Evolutionary conservation across 1,140 invertebrate species (phyloP), one percentile per base, ranked within the genome.

Genomic region (Lordiphosa mommai): DNA sequence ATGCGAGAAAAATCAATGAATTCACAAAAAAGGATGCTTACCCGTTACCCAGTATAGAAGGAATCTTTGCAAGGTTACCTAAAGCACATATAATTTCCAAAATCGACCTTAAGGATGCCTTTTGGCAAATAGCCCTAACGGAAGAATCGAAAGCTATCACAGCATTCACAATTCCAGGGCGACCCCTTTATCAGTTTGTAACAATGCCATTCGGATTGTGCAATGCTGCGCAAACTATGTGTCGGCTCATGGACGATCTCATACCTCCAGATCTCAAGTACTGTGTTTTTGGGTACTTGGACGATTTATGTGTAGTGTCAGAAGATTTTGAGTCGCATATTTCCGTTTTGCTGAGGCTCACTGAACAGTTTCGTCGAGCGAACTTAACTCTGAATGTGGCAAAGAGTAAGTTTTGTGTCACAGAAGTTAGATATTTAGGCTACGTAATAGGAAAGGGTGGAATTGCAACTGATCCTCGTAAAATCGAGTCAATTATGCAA

Each of bases 391-490:
- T 40, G 38, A 51, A 51, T 29, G 10, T 51, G 10, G 20, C 16
- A 9, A n/a, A 51, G n/a, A 34, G 14, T 23, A 17, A 50, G 3
- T 50, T 50, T 36, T 36, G 33, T 23, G 17, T 50, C 5, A 16
- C 9, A 1, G n/a, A 48, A 34, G 13, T 32, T n/a, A 16, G 16
- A 13, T 48, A 48, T 34, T 17, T 50, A 8, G 47, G 47, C 4
- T 50, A 32, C 13, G 20, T 37, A 4, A 50, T 50, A 3, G 47
- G 47, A 17, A 8, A 23, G 1, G 33, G 33, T 5, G 17, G 32
- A 1, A 37, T 50, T n/a, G 9, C 12, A 4, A 38, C 36, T n/a
- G 48, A 38, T 14, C 3, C 17, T 3, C 20, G 10, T 4, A 51
- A 51, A 40, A 37, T 51, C 8, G 13, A 23, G 5, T 23, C 20